Conservation (phyloP, 2,888 invertebrate genomes). For the Villa cingulata region DNA sequence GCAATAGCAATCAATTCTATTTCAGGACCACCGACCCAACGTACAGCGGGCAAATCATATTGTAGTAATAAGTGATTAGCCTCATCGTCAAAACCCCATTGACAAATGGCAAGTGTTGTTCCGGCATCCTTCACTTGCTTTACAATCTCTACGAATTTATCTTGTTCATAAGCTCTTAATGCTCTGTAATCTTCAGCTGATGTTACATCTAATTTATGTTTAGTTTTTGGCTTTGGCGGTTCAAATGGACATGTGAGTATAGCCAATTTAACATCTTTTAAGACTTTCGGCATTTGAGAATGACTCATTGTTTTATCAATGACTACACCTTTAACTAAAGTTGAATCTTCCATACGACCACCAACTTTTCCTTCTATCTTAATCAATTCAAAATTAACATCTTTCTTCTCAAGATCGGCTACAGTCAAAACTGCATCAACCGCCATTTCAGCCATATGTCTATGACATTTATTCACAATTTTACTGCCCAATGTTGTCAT, state of each 20-base stretch:
- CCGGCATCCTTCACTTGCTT: constrained; percentile 69
- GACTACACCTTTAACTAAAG: constrained; percentile 91
- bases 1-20: constrained; percentile 99
- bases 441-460: constrained; percentile 97
- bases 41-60: constrained; percentile 82
- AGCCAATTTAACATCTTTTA: constrained; percentile 81
- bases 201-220: constrained; percentile 96
- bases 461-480: constrained; percentile 92
- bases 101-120: constrained; percentile 93
- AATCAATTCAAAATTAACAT: constrained; percentile 98
- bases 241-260: constrained; percentile 99
- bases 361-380: constrained; percentile 97
- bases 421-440: constrained; percentile 94
- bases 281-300: constrained; percentile 96
- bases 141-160: constrained; percentile 93
- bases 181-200: constrained; percentile 91
- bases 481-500: constrained; percentile 98
- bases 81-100: constrained; percentile 99
- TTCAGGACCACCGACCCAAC: constrained; percentile 99
- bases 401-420: constrained; percentile 77
- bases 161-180: constrained; percentile 82
- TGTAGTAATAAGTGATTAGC: constrained; percentile 94
- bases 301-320: constrained; percentile 99
- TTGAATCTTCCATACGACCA: constrained; percentile 91
- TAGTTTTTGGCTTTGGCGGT: constrained; percentile 99